A percentile compares a stretch with the other conserved stretches of the same genome.
Evolutionary conservation across 2,113 vertebrate species (phyloP).

Genomic region (Limnothrissa miodon): DNA sequence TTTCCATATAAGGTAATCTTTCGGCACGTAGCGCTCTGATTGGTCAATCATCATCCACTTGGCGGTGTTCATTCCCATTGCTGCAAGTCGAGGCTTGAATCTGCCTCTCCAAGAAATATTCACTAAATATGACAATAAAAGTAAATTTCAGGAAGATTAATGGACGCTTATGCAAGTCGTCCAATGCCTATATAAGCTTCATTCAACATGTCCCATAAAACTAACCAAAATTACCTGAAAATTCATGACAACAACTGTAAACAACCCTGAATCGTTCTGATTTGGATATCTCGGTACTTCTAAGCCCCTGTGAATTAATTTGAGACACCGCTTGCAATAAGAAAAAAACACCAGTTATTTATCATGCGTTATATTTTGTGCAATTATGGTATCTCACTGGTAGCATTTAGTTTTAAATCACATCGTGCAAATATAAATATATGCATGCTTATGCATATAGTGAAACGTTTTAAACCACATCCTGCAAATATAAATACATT

Average conservation of each 20-base stretch:
- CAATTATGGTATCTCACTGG: too few species aligned
- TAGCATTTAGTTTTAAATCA: too few species aligned
- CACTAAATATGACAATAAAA: background rate
- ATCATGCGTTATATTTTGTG: too few species aligned
- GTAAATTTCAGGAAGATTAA: background rate
- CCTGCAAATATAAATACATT: too few species aligned
- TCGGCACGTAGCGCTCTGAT: slow-evolving; percentile 64
- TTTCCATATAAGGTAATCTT: slow-evolving; percentile 76
- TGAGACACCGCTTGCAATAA: background rate
- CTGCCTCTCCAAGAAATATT: background rate
- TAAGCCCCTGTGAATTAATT: too few species aligned
- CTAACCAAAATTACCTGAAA: background rate
- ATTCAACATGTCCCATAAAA: background rate
- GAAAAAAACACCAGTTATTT: background rate
- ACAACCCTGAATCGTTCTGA: background rate
- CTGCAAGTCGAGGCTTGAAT: slow-evolving; percentile 47
- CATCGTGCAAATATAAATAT: too few species aligned
- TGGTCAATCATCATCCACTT: slow-evolving; percentile 59
- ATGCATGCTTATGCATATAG: too few species aligned
- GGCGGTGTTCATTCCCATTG: slow-evolving; percentile 55
- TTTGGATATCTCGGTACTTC: background rate
- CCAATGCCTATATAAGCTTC: background rate
- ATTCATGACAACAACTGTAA: background rate
- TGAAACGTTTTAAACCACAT: too few species aligned
- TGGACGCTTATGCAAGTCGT: background rate